Evolutionary conservation across 2,888 invertebrate genomes (phyloP), one percentile per base, ranked within the genome.

Genomic region (Trichacis sp.): DNA sequence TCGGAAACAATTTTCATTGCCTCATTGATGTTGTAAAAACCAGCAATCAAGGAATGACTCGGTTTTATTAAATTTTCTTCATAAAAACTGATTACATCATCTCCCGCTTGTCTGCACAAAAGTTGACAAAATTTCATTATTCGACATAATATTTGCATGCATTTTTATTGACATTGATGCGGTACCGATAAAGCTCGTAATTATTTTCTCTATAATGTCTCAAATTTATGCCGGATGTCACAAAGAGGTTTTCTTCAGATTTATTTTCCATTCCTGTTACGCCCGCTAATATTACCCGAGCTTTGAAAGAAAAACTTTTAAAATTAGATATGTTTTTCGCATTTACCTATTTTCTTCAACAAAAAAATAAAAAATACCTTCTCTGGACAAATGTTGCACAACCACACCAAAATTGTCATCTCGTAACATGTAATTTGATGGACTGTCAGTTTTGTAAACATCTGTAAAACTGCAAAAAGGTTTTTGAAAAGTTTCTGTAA

Each of bases 21-120:
- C 60, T 89, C 86, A 76, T 90, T 89, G 6, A 90, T 85, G 74
- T 89, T 82, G 29, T 87, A 82, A 46, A 91, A 81, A 24, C 86
- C 83, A 75, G 87, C 89, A 50, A 83, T 85, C 54, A 88, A 84
- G 33, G 88, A 88, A 45, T 87, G 83, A 68, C 87, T 85, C 1
- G 91, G 90, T 12, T 83, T 85, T 56, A 92, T 87, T n/a, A 89
- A 82, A 17, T 88, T 88, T 69, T 90, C 88, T 64, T 88, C 87
- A 29, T 88, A 87, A 78, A 90, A 86, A 67, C 89, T 87, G 58
- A 91, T 82, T 2, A 89, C 87, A 76, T 90, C 89, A 40, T 85
- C 83, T 15, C 90, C 86, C n/a, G 86, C 84, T 78, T 87, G 84
- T 36, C 86, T 85, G 75, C n/a, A 20, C n/a, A n/a, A n/a, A n/a